Evolutionary conservation across 2,888 invertebrate genomes (phyloP).

Genomic region (Erebia aethiops): DNA sequence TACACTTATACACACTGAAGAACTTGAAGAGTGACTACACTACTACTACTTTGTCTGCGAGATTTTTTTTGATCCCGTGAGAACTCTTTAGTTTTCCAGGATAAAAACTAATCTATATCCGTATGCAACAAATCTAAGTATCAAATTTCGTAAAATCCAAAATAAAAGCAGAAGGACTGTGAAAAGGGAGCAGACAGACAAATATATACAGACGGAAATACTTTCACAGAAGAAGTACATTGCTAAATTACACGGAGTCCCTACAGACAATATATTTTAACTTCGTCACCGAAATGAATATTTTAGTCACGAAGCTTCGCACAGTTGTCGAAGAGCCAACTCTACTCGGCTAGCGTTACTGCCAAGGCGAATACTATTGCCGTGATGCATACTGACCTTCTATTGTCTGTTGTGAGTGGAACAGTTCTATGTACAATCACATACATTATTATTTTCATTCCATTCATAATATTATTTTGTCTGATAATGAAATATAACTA

Average conservation of each 20-base stretch:
- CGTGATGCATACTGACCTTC: slow-evolving; percentile 75
- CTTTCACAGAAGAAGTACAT: not conserved
- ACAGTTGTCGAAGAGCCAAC: slow-evolving; percentile 71
- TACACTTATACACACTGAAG: no score
- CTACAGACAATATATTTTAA: slow-evolving; percentile 42
- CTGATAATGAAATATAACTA: no score
- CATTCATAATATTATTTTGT: no score
- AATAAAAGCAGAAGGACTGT: no score
- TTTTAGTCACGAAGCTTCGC: slow-evolving; percentile 45
- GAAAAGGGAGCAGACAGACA: no score
- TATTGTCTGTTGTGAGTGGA: slow-evolving; percentile 66
- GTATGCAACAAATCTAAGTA: no score
- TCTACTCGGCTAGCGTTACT: slow-evolving; percentile 57
- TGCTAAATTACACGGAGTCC: slow-evolving; percentile 4
- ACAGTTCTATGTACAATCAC: slow-evolving; percentile 54
- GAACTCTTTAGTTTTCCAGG: no score
- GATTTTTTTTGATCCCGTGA: no score
- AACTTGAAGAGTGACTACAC: no score
- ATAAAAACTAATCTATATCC: no score
- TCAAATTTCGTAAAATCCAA: no score
- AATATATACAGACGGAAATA: not conserved
- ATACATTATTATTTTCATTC: slow-evolving; percentile 15
- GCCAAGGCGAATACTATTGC: slow-evolving; percentile 76
- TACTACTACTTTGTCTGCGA: no score
- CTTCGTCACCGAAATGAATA: slow-evolving; percentile 48